Conservation (phyloP, 92 coral and sea anemone species). For the Parazoanthus swiftii region DNA sequence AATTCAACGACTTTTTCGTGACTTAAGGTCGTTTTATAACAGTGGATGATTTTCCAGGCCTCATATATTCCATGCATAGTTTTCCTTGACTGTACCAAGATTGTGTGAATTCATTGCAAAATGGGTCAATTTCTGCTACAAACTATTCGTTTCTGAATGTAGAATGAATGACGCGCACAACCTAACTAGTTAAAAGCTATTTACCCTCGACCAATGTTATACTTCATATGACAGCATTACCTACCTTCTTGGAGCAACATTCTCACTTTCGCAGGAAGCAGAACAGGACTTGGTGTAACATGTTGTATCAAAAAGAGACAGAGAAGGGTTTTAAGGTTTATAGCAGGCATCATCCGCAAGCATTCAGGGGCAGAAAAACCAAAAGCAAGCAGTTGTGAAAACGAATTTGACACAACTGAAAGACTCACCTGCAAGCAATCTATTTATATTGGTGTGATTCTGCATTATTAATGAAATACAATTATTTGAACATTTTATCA, state of each 20-base stretch:
- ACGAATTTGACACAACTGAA: background rate
- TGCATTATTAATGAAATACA: constrained; percentile 6
- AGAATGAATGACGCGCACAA: no score
- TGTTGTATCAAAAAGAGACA: constrained; percentile 27
- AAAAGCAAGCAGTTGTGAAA: background rate
- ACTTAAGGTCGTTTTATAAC: no score
- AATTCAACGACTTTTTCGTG: no score
- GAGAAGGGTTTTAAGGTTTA: background rate
- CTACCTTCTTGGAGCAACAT: constrained; percentile 8
- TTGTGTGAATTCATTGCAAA: no score
- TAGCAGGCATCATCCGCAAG: background rate
- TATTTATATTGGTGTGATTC: background rate
- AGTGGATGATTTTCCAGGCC: no score
- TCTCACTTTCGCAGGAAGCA: background rate
- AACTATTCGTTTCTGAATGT: no score
- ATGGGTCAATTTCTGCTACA: no score
- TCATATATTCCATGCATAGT: no score
- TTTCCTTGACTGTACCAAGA: no score
- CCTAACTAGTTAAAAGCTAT: no score
- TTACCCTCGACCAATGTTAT: no score
- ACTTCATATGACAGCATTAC: background rate
- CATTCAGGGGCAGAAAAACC: background rate
- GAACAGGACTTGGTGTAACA: constrained; percentile 28
- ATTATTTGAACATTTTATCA: no score
- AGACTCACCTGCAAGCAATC: background rate